phyloP scores from a whole-genome alignment of 1,140 invertebrate species.

The Diachasmimorpha longicaudata region DNA sequence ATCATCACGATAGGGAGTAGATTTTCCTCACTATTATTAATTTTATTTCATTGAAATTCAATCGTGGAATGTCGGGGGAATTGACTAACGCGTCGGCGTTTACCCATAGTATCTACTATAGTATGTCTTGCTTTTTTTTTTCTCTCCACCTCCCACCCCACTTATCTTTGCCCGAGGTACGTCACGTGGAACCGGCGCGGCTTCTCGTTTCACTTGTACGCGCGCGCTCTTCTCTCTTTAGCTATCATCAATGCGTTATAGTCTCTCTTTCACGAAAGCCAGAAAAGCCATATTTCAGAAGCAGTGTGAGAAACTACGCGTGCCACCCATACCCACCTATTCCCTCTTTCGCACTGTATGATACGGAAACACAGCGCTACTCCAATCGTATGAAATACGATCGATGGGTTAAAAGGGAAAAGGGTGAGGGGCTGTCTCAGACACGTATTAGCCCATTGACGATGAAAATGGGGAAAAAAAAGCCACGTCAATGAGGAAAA shows the following conservation, averaged over 20 bases:
- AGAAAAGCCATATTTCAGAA: constrained; percentile 6
- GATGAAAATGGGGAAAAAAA: neutral
- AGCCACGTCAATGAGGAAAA: neutral
- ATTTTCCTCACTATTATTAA: neutral
- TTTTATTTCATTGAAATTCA: neutral
- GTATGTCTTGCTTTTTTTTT: neutral
- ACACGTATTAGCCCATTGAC: neutral
- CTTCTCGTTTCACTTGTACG: constrained; percentile 13
- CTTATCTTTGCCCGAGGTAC: constrained; percentile 18
- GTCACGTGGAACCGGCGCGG: constrained; percentile 39
- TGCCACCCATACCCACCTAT: neutral
- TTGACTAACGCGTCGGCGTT: neutral
- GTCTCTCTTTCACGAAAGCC: neutral
- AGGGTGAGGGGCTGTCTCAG: neutral
- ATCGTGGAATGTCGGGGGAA: neutral
- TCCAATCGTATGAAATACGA: constrained; percentile 34
- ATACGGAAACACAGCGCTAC: constrained; percentile 7
- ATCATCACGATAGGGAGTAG: neutral
- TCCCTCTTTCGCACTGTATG: neutral
- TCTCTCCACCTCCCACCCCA: neutral
- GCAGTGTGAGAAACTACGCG: neutral
- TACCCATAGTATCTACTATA: neutral
- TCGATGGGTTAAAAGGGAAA: constrained; percentile 22
- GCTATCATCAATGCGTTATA: neutral
- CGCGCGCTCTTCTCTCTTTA: constrained; percentile 8